Evolutionary conservation across 2,797 vertebrate genomes (phyloP).

Genomic region (Echiichthys vipera): DNA sequence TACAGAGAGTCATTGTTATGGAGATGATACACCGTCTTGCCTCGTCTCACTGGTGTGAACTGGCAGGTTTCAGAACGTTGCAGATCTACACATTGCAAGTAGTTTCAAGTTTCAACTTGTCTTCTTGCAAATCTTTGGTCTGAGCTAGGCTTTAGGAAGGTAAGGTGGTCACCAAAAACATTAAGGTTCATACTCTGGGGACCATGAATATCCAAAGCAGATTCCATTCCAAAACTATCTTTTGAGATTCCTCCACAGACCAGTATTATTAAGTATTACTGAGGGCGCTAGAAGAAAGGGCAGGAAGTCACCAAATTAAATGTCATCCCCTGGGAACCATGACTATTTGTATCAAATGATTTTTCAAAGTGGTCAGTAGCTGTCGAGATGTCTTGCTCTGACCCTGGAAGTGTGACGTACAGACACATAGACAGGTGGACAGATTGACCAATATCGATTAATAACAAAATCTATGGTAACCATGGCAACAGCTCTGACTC

Average conservation of each 20-base stretch:
- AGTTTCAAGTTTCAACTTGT: too few species aligned
- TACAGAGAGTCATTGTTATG: too few species aligned
- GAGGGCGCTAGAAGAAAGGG: background rate
- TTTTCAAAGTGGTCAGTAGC: too few species aligned
- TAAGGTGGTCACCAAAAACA: background rate
- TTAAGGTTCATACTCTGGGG: background rate
- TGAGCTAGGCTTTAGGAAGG: background rate
- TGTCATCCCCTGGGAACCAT: background rate
- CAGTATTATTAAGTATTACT: background rate
- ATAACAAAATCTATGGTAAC: background rate
- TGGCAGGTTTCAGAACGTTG: too few species aligned
- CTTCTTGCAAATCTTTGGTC: too few species aligned
- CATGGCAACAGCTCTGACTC: conserved; percentile 4
- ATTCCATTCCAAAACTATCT: background rate
- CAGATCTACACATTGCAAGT: too few species aligned
- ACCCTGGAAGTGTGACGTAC: background rate
- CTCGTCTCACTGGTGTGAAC: too few species aligned
- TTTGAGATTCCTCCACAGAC: background rate
- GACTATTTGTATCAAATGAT: background rate
- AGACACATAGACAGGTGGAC: background rate
- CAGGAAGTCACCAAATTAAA: background rate
- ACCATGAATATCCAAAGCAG: background rate
- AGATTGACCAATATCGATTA: background rate
- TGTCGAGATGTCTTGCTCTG: background rate
- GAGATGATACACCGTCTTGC: too few species aligned